Conservation (phyloP, 2,888 invertebrate species). For the Alcis repandata region DNA sequence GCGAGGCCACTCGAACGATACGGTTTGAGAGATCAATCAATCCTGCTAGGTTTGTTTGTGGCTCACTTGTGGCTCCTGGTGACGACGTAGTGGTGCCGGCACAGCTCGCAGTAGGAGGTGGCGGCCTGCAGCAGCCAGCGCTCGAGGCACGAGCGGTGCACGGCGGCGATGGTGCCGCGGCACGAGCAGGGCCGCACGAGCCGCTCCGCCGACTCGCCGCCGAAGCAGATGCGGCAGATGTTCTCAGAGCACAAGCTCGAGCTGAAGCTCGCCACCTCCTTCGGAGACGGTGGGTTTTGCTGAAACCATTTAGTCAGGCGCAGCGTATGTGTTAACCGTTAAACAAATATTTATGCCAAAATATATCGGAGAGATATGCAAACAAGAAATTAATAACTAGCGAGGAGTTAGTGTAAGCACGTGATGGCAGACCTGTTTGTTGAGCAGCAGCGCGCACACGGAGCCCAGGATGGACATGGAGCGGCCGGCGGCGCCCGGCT, state of each 20-base stretch:
- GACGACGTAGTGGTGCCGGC: slow-evolving; percentile 79
- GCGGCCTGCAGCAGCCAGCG: slow-evolving; percentile 83
- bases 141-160: slow-evolving; percentile 81
- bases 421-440: slow-evolving; percentile 69
- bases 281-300: slow-evolving; percentile 55
- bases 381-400: no score
- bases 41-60: background rate
- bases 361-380: no score
- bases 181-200: slow-evolving; percentile 81
- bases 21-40: no score
- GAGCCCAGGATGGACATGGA: slow-evolving; percentile 79
- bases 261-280: slow-evolving; percentile 65
- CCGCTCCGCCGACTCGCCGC: slow-evolving; percentile 79
- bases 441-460: slow-evolving; percentile 77
- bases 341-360: background rate
- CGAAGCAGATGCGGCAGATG: slow-evolving; percentile 84
- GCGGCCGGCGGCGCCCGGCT: slow-evolving; percentile 57
- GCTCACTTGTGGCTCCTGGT: slow-evolving; percentile 77
- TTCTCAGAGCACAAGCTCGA: slow-evolving; percentile 69
- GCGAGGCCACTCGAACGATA: no score
- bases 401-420: no score
- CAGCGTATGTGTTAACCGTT: background rate
- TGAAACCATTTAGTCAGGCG: background rate
- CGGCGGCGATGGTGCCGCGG: slow-evolving; percentile 81
- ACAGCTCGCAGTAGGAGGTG: slow-evolving; percentile 82